These are phyloP conservation scores for Apteryx mantelli DNA, from an alignment of 2,113 vertebrate species.

Conservation along the genomic window DNA sequence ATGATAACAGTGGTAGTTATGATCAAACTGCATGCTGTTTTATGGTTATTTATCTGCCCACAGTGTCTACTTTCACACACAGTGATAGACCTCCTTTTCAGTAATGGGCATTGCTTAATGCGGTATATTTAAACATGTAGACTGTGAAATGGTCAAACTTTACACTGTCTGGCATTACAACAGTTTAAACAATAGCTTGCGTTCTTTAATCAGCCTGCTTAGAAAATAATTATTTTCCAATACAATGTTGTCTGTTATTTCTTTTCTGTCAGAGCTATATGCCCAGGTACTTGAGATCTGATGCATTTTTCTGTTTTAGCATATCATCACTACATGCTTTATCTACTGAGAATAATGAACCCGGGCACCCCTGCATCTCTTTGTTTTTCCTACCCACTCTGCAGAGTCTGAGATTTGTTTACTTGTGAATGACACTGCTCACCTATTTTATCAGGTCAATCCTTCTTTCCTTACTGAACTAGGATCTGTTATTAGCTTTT, in stretches of 20 bases:
- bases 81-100: background rate
- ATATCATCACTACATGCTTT: background rate
- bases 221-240: background rate
- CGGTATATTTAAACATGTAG: background rate
- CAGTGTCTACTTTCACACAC: conserved; percentile 24
- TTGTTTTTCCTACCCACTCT: background rate
- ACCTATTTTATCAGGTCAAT: background rate
- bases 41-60: conserved; percentile 48
- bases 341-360: fast-evolving
- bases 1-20: conserved; percentile 20
- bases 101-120: background rate
- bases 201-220: background rate
- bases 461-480: background rate
- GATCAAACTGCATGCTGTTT: conserved; percentile 7
- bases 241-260: background rate
- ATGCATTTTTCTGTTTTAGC: background rate
- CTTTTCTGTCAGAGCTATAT: background rate
- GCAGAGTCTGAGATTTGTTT: background rate
- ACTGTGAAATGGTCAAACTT: background rate
- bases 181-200: background rate
- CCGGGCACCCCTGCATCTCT: background rate
- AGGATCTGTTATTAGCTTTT: background rate
- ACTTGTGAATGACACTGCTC: background rate
- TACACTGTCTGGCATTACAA: background rate
- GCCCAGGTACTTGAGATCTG: background rate